Evolutionary conservation across 2,113 vertebrate genomes (phyloP).

Genomic region (Tragelaphus scriptus): DNA sequence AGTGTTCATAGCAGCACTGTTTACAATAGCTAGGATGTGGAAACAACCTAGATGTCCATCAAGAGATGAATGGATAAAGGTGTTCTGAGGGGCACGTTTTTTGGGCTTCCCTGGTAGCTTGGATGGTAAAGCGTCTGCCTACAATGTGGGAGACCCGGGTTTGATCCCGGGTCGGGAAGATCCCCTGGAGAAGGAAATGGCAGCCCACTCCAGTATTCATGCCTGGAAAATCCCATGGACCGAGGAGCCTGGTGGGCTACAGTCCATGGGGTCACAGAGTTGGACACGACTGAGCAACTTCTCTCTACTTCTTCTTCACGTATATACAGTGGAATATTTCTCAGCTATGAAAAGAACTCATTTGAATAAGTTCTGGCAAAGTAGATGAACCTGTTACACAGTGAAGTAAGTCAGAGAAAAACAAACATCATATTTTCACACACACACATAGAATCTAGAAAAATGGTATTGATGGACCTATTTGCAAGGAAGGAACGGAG

Average conservation of each 20-base stretch:
- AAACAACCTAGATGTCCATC: background rate
- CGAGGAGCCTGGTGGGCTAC: no score
- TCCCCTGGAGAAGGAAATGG: no score
- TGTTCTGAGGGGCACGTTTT: rapidly evolving
- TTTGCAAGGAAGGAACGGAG: background rate
- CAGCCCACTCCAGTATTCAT: no score
- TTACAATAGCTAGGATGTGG: background rate
- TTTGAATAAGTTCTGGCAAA: background rate
- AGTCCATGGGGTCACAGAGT: no score
- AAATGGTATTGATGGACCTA: background rate
- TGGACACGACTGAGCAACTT: rapidly evolving
- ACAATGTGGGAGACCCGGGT: no score
- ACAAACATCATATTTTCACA: background rate
- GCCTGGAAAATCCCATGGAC: no score
- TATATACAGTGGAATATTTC: background rate
- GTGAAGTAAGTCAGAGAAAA: background rate
- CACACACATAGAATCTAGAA: background rate
- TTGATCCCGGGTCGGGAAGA: no score
- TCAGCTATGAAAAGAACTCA: background rate
- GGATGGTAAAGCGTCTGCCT: no score
- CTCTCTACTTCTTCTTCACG: no score
- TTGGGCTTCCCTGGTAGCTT: no score
- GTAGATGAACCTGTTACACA: background rate
- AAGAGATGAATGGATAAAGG: background rate
- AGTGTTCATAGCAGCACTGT: background rate